Evolutionary conservation across 2,113 vertebrate species (phyloP), one percentile per base, ranked within the genome.

Genomic region (Balaeniceps rex): DNA sequence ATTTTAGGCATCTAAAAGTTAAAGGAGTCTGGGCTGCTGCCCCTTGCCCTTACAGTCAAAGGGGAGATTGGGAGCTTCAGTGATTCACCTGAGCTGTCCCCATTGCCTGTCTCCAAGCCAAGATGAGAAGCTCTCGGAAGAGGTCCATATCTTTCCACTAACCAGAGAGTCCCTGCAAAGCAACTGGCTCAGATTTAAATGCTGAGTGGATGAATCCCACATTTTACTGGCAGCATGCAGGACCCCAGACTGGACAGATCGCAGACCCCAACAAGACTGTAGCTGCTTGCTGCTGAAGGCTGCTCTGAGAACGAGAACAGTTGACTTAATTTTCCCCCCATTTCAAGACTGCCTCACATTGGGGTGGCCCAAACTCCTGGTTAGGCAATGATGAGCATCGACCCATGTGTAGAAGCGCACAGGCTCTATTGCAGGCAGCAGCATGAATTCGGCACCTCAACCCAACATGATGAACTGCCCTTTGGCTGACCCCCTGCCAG

Each of bases 391-490:
- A 87, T 31, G 14, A 71, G 28, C 61, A 79, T 9, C 4, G 5
- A 3, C 36, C 13, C 17, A 38, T 4, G 31, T 12, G 6, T 0
- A 44, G 42, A 54, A 77, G 40, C 0, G 2, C 71, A 44, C 19
- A 28, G 83, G 21, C 24, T 83, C 36, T 63, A 11, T n/a, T 63
- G 33, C 51, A 63, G 55, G 26, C 15, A 60, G 8, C 16, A 55
- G 11, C 0, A 1, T 0, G 1, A 71, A n/a, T 55, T 16, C 1
- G 3, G 51, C 23, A 47, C 17, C 29, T 66, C 54, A 77, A 5
- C 7, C 11, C 25, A 38, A 65, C 0, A 8, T 0, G 0, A 66
- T 11, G 60, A 60, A 14, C 21, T 0, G 0, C 19, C 15, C 31
- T 38, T 61, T 0, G 1, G 34, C 34, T 54, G 14, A 9, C 21